These are phyloP conservation scores for Dallia pectoralis DNA, from an alignment of 2,797 vertebrate genomes.

Conservation along the genomic window DNA sequence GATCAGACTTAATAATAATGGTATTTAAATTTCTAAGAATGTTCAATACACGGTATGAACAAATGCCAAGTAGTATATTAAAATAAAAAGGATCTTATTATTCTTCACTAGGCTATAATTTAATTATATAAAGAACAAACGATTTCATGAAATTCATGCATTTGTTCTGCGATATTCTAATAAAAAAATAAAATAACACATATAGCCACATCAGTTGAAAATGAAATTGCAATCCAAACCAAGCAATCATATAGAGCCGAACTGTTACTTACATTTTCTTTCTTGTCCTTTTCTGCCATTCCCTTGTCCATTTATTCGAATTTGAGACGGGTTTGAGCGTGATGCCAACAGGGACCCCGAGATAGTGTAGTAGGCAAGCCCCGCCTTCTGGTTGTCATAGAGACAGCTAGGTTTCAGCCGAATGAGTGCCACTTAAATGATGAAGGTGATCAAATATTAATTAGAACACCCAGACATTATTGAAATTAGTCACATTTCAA, in stretches of 20 bases:
- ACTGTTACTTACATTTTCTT: conserved; percentile 67
- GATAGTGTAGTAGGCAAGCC: conserved; percentile 52
- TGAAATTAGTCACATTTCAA: not conserved
- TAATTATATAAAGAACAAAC: not conserved
- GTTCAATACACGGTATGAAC: not conserved
- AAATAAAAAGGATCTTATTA: not conserved
- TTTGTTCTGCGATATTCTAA: not conserved
- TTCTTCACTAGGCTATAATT: not conserved
- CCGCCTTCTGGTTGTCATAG: conserved; percentile 74
- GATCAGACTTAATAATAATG: not conserved
- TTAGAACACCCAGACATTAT: not conserved
- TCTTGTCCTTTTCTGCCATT: conserved; percentile 75
- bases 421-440: conserved; percentile 7
- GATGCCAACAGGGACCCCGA: conserved; percentile 52
- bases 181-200: not conserved
- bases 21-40: not conserved
- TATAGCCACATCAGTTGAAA: too few relatives aligned
- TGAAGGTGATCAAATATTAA: not conserved
- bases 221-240: not conserved
- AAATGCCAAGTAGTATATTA: not conserved
- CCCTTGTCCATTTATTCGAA: conserved; percentile 57
- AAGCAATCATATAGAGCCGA: conserved; percentile 10
- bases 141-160: not conserved
- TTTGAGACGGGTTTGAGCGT: conserved; percentile 51
- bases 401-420: conserved; percentile 61